Conservation (phyloP, 2,888 invertebrate species). For the Hirtodrosophila alboralis region DNA sequence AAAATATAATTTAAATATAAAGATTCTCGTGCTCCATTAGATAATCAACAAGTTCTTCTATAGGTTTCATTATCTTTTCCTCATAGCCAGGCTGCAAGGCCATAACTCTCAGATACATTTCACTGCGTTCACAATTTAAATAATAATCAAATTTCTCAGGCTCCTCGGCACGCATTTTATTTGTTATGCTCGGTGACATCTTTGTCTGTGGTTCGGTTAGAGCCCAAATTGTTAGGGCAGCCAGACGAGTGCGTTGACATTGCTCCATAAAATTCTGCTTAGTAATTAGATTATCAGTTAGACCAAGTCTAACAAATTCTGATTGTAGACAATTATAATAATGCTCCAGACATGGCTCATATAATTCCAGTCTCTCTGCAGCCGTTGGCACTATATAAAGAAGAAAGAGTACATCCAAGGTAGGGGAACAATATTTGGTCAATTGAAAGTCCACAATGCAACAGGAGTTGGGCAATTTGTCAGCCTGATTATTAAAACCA, state of each 20-base stretch:
- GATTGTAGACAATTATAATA: slow-evolving; percentile 83
- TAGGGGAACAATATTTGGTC: slow-evolving; percentile 85
- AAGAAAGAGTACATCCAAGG: slow-evolving; percentile 85
- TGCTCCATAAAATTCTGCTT: slow-evolving; percentile 80
- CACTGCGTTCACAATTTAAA: slow-evolving; percentile 82
- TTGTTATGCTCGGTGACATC: slow-evolving; percentile 80
- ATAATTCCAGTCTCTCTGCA: slow-evolving; percentile 79
- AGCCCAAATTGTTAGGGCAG: slow-evolving; percentile 80
- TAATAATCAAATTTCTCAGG: slow-evolving; percentile 82
- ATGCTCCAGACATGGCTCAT: slow-evolving; percentile 81
- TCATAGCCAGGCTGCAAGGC: slow-evolving; percentile 78
- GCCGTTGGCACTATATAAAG: slow-evolving; percentile 84
- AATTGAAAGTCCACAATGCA: slow-evolving; percentile 86
- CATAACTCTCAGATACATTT: slow-evolving; percentile 81
- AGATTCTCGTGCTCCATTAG: slow-evolving; percentile 40
- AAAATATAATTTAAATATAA: too few species aligned
- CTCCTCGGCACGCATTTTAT: slow-evolving; percentile 77
- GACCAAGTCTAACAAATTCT: slow-evolving; percentile 28
- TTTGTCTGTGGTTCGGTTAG: slow-evolving; percentile 83
- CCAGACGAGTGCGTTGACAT: slow-evolving; percentile 77
- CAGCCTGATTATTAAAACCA: slow-evolving; percentile 61
- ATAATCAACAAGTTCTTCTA: slow-evolving; percentile 79
- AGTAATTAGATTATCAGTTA: slow-evolving; percentile 66
- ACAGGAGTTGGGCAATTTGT: slow-evolving; percentile 82
- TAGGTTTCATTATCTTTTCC: slow-evolving; percentile 73